Conservation (phyloP, 2,797 vertebrate species). For the Anabacerthia variegaticeps region DNA sequence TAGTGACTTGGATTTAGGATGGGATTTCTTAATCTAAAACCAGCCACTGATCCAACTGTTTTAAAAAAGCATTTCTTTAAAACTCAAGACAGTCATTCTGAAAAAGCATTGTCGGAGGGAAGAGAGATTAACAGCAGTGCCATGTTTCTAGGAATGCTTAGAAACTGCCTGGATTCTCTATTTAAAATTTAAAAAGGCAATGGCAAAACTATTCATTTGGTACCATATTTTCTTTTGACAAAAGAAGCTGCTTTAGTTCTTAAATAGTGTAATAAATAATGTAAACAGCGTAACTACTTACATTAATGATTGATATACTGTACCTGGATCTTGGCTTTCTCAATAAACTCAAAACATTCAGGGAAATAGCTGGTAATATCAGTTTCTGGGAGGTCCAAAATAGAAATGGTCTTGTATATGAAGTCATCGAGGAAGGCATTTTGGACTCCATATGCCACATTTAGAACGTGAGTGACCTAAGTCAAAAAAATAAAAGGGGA, state of each 20-base stretch:
- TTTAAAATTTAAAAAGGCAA: neutral
- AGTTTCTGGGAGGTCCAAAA: constrained; percentile 90
- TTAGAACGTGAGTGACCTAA: constrained; percentile 93
- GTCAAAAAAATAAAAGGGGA: neutral
- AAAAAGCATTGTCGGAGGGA: neutral
- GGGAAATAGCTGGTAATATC: constrained; percentile 86
- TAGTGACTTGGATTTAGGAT: neutral
- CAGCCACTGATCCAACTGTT: neutral
- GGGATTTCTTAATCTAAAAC: neutral
- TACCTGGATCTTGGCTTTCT: constrained; percentile 87
- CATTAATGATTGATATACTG: constrained; percentile 2
- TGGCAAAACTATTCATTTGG: neutral
- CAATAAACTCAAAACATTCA: constrained; percentile 92
- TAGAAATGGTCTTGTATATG: constrained; percentile 88
- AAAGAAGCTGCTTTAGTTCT: neutral
- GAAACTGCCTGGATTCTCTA: neutral
- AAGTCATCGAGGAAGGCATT: constrained; percentile 90
- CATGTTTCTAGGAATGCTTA: neutral
- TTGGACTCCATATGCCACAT: constrained; percentile 92
- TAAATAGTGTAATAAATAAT: neutral
- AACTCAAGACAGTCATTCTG: neutral
- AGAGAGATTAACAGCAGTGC: neutral
- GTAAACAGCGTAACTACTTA: neutral
- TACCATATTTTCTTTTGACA: neutral
- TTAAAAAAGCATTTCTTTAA: neutral